Evolutionary conservation across 2,888 invertebrate species (phyloP).

Genomic region (Drosophila bunnanda): DNA sequence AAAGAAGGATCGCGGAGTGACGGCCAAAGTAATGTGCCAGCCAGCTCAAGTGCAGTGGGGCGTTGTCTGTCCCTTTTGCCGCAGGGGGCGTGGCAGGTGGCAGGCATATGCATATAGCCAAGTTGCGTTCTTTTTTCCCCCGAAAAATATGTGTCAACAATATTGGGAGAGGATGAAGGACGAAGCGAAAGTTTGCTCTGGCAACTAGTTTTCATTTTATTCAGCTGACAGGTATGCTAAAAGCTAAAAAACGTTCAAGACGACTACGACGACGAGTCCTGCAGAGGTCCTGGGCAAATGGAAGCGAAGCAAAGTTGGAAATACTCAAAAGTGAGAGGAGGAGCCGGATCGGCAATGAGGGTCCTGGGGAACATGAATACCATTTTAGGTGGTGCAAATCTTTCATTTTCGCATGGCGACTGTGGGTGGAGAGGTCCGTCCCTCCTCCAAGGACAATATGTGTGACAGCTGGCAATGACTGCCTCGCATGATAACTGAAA

Average conservation of each 20-base stretch:
- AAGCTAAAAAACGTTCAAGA: constrained; percentile 64
- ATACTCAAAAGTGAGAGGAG: constrained; percentile 62
- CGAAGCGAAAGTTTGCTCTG: constrained; percentile 76
- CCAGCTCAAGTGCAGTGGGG: constrained; percentile 59
- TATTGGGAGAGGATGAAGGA: constrained; percentile 49
- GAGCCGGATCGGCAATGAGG: too few relatives aligned
- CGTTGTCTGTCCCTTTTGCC: constrained; percentile 38
- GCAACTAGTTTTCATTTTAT: constrained; percentile 79
- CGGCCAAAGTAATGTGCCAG: constrained; percentile 63
- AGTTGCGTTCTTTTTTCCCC: not conserved
- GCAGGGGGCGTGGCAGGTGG: constrained; percentile 35
- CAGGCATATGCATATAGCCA: constrained; percentile 53
- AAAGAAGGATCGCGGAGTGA: constrained; percentile 54
- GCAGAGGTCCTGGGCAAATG: constrained; percentile 28
- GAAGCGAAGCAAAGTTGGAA: constrained; percentile 39
- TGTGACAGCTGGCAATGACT: constrained; percentile 79
- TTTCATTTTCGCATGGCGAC: constrained; percentile 15
- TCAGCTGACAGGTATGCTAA: constrained; percentile 78
- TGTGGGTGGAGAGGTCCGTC: not conserved
- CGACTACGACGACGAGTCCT: constrained; percentile 4
- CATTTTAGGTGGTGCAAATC: constrained; percentile 47
- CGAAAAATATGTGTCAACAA: constrained; percentile 79
- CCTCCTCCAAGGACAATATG: constrained; percentile 51
- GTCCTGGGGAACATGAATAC: constrained; percentile 22
- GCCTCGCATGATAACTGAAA: constrained; percentile 67